These are phyloP conservation scores for Trilocha varians DNA, from an alignment of 2,888 invertebrate species.

Conservation along the genomic window DNA sequence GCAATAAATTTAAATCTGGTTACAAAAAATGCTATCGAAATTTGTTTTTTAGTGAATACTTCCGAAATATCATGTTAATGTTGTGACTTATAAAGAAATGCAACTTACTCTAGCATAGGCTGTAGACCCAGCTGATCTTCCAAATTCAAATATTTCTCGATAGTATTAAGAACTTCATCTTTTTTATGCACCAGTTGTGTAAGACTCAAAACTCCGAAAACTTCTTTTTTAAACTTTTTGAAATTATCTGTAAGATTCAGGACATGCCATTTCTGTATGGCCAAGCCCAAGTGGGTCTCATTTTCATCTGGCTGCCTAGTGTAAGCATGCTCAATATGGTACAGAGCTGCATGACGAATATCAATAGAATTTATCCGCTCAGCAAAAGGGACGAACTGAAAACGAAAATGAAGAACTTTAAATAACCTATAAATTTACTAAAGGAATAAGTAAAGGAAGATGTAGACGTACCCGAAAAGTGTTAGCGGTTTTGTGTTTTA, in stretches of 20 bases:
- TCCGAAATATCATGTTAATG: no score
- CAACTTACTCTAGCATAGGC: constrained; percentile 89
- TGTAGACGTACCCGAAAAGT: constrained; percentile 79
- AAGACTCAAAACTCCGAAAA: constrained; percentile 83
- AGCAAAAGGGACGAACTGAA: constrained; percentile 89
- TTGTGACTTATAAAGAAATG: no score
- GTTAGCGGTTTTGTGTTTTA: constrained; percentile 82
- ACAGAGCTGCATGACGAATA: constrained; percentile 85
- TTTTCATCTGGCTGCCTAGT: constrained; percentile 79
- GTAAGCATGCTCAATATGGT: constrained; percentile 85
- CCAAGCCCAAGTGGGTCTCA: constrained; percentile 86
- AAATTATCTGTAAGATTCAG: constrained; percentile 90
- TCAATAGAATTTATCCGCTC: constrained; percentile 90
- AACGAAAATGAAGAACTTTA: constrained; percentile 18
- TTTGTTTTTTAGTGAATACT: no score
- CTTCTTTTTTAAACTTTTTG: constrained; percentile 81
- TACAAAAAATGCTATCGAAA: no score
- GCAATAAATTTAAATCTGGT: no score
- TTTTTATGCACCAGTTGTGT: constrained; percentile 88
- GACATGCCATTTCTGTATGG: constrained; percentile 90
- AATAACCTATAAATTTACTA: neutral
- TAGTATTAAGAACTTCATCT: constrained; percentile 79
- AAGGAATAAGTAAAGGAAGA: neutral
- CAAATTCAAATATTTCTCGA: constrained; percentile 81
- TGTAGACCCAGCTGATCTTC: constrained; percentile 83